Conservation (phyloP, 2,113 vertebrate genomes). For the Malurus cyaneus region DNA sequence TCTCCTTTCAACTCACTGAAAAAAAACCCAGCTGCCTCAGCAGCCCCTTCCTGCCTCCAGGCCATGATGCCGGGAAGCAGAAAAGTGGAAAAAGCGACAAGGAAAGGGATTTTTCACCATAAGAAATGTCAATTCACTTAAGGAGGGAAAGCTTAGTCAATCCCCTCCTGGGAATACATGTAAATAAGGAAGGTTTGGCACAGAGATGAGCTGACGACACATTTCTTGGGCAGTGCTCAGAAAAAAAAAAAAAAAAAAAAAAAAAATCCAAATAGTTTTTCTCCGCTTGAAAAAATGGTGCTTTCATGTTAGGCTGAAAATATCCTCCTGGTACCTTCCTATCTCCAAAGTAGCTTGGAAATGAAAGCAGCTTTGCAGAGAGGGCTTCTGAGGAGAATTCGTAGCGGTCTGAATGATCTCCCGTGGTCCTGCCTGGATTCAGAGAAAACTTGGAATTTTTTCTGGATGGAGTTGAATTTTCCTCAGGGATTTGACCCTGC, state of each 20-base stretch:
- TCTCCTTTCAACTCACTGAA: not conserved
- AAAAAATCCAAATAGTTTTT: not conserved
- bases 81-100: not conserved
- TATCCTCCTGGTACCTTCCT: constrained; percentile 17
- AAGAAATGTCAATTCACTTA: not conserved
- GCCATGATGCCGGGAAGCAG: not conserved
- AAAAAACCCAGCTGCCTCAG: not conserved
- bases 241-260: not conserved
- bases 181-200: constrained; percentile 45
- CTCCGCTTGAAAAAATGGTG: not conserved
- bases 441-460: not conserved
- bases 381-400: not conserved
- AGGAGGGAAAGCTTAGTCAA: not conserved
- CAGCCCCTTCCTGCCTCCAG: not conserved
- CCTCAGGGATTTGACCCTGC: not conserved
- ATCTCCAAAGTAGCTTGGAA: constrained; percentile 40
- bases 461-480: not conserved
- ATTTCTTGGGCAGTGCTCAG: not conserved
- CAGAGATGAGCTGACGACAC: not conserved
- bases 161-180: no score
- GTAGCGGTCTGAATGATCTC: not conserved
- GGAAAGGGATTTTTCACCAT: not conserved
- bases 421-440: not conserved
- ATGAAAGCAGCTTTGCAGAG: constrained; percentile 46
- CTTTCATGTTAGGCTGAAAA: constrained; percentile 47